These are phyloP conservation scores for Chaetura pelagica DNA, from an alignment of 2,113 vertebrate genomes.

Conservation along the genomic window DNA sequence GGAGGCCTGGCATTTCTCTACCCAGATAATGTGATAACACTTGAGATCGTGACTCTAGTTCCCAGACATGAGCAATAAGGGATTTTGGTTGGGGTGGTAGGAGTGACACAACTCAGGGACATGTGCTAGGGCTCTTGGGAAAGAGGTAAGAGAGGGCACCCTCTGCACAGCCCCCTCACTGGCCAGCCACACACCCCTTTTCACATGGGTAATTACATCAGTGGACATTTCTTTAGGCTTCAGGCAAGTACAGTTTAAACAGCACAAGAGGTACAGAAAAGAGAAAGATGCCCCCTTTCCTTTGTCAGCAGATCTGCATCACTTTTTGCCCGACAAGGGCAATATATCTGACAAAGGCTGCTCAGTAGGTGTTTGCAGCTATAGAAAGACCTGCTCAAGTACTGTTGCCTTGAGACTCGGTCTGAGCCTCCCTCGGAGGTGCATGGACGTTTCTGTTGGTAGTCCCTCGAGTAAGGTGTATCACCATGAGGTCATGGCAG, in stretches of 20 bases:
- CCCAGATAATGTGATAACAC: neutral
- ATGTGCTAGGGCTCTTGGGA: neutral
- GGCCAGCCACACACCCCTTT: neutral
- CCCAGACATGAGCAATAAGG: slow-evolving; percentile 33
- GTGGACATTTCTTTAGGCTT: neutral
- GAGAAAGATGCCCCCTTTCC: neutral
- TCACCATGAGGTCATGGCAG: neutral
- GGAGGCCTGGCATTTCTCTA: slow-evolving; percentile 57
- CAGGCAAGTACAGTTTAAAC: neutral
- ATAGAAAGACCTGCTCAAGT: neutral
- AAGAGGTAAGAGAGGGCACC: neutral
- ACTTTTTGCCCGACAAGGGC: neutral
- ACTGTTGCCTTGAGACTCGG: fast-evolving
- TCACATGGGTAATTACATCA: neutral
- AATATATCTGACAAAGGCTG: neutral
- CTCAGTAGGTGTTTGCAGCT: neutral
- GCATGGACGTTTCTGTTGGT: neutral
- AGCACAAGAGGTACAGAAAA: neutral
- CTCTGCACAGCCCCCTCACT: neutral
- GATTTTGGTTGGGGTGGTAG: neutral
- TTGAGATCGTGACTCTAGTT: slow-evolving; percentile 49
- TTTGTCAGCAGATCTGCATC: neutral
- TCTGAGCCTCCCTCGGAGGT: neutral
- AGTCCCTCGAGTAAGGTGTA: neutral
- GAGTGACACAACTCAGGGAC: neutral